phyloP scores from a whole-genome alignment of 2,113 vertebrate species.

The Tretioscincus oriximinensis region DNA sequence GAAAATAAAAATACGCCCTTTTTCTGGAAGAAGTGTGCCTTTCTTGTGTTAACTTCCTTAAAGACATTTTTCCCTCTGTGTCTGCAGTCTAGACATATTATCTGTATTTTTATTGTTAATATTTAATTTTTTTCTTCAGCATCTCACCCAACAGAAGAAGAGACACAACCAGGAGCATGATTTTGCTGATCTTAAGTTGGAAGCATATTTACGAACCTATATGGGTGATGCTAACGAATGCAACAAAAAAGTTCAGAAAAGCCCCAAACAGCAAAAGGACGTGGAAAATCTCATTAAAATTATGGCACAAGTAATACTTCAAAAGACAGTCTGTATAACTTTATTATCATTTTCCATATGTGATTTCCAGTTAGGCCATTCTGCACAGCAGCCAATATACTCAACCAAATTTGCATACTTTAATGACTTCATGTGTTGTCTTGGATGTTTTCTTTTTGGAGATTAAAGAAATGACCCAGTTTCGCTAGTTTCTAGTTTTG shows the following conservation, averaged over 20 bases:
- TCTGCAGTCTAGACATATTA: background rate
- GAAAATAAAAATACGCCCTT: background rate
- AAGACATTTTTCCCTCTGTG: background rate
- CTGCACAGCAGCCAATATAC: background rate
- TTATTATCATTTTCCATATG: background rate
- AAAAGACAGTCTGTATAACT: background rate
- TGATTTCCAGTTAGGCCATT: background rate
- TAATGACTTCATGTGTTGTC: too few species aligned
- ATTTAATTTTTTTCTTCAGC: slow-evolving; percentile 1
- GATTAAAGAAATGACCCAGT: too few species aligned
- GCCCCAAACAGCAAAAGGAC: slow-evolving; percentile 11
- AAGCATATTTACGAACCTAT: slow-evolving; percentile 26
- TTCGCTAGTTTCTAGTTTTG: too few species aligned
- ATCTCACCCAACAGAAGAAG: background rate
- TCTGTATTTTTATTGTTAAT: background rate
- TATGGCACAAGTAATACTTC: slow-evolving; percentile 32
- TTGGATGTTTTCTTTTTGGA: too few species aligned
- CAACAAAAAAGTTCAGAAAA: slow-evolving; percentile 19
- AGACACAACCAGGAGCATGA: slow-evolving; percentile 25
- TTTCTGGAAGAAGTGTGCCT: background rate
- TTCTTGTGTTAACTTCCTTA: background rate
- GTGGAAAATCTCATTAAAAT: slow-evolving; percentile 39
- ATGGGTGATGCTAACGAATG: slow-evolving; percentile 8
- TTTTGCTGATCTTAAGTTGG: slow-evolving; percentile 33
- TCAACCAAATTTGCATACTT: background rate